Base-by-base conservation (phyloP, 2,113 vertebrate species). In the Columbina picui region DNA sequence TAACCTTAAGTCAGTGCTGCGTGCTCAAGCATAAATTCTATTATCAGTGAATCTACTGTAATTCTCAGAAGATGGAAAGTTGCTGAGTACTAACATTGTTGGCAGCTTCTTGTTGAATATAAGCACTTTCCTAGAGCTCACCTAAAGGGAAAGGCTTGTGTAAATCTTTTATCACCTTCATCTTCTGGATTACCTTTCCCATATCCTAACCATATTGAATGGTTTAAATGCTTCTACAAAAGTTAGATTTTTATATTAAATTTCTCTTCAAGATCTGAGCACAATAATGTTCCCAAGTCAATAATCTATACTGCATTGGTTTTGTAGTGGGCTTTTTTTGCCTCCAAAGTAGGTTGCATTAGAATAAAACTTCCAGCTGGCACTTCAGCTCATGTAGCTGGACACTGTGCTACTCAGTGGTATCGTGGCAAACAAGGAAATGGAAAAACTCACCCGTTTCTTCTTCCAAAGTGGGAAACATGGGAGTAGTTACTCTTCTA, bases 11-110 rank as follows among this genome's bases (percentile, higher is more conserved):
- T 87, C 68, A 87, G 50, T 68, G 59, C 59, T 71, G 77, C 82
- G 4, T 97, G 97, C 96, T 96, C 84, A 70, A 80, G 97, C 96
- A 97, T 95, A 97, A 91, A 90, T 96, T 88, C 36, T 85, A 3
- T 63, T 92, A 93, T 97, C 95, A 94, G 94, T 77, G 34, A 84
- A 97, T 97, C 95, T 97, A 90, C 93, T 96, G 78, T 49, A 96
- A 7, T 89, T 90, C 94, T 89, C 76, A 68, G 69, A 84, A 96
- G 89, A 85, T 36, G 65, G 53, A 89, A 94, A 94, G 65, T 27
- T 95, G 81, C 85, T 85, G 86, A 94, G 38, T 84, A 67, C 52
- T 75, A 60, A 78, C 8, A 17, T 60, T 79, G 45, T 32, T 90
- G 69, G 88, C 92, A 84, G 78, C 43, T 53, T 79, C 73, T 87